Base-by-base conservation (phyloP, 2,888 invertebrate genomes). In the Podotricha telesiphe region DNA sequence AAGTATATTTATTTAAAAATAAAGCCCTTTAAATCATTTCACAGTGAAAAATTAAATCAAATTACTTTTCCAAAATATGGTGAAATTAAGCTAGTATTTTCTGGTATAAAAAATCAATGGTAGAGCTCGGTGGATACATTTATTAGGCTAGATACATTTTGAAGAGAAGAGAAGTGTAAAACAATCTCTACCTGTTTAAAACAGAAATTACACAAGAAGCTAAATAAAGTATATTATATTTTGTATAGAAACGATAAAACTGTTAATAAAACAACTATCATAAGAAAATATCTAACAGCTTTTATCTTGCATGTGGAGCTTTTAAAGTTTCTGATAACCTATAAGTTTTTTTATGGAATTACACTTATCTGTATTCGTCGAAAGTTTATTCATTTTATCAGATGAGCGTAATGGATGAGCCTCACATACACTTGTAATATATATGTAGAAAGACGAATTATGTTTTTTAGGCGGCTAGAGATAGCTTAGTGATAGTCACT, bases 371-470 rank as follows among this genome's bases (percentile, higher is more conserved):
- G 22, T 51, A 22, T 51, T 51, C 15, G n/a, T 51, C 51, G 22
- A 51, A 51, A 51, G 51, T 51, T 51, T 51, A 51, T n/a, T 22
- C 51, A n/a, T 53, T 34, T 53, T 53, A 53, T 53, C 53, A 53
- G 53, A 53, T 28, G 53, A 53, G n/a, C 10, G 53, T 53, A 53
- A 53, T 53, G 53, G 53, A 53, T 53, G 53, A 53, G 53, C n/a
- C 28, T 53, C 53, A 53, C 28, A 4, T 3, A 34, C 22, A 53
- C 53, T 53, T 53, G 28, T 34, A 34, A 0, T 28, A 10, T 53
- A 28, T 28, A 53, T n/a, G 28, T 53, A 17, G n/a, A 53, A 4
- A 28, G 3, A 28, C n/a, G n/a, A n/a, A n/a, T n/a, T n/a, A n/a
- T n/a, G n/a, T n/a, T 28, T 28, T 28, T 28, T 2, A 6, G 28